Conservation (phyloP, 1,140 invertebrate species). For the Diabrotica virgifera region DNA sequence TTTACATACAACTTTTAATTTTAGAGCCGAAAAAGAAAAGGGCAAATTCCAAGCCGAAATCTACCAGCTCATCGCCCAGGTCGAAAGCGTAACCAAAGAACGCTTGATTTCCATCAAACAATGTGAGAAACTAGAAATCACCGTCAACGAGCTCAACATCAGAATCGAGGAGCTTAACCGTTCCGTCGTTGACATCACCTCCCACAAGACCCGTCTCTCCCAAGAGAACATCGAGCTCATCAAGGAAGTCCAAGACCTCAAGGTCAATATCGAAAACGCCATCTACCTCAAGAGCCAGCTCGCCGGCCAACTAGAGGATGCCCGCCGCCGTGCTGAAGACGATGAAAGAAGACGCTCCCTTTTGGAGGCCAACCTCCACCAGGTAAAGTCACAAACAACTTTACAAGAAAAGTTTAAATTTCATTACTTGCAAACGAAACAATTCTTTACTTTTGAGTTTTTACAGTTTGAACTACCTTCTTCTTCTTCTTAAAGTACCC, state of each 20-base stretch:
- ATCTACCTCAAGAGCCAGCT: slow-evolving; percentile 86
- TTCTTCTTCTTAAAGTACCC: too few relatives aligned
- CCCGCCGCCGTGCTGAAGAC: slow-evolving; percentile 88
- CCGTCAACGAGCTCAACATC: slow-evolving; percentile 83
- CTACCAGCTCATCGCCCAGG: slow-evolving; percentile 90
- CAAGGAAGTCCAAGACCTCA: slow-evolving; percentile 92
- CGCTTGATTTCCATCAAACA: slow-evolving; percentile 82
- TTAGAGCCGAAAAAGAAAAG: slow-evolving; percentile 92
- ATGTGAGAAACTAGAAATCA: slow-evolving; percentile 85
- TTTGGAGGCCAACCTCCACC: slow-evolving; percentile 82
- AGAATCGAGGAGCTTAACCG: slow-evolving; percentile 95
- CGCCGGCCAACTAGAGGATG: slow-evolving; percentile 86
- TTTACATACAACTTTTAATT: slow-evolving; percentile 3
- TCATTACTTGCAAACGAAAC: too few relatives aligned
- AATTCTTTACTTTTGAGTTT: too few relatives aligned
- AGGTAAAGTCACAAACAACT: slow-evolving; percentile 41
- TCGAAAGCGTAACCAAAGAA: slow-evolving; percentile 90
- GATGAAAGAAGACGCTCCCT: slow-evolving; percentile 89
- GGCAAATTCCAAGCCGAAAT: slow-evolving; percentile 94
- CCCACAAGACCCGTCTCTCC: slow-evolving; percentile 81
- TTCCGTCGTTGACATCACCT: slow-evolving; percentile 91
- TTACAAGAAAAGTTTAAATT: too few relatives aligned
- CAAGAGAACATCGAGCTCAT: slow-evolving; percentile 91
- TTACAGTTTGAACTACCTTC: too few relatives aligned
- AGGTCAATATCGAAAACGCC: slow-evolving; percentile 90